These are phyloP conservation scores for Odontomyia ornata DNA, from an alignment of 2,888 invertebrate genomes.

Conservation along the genomic window DNA sequence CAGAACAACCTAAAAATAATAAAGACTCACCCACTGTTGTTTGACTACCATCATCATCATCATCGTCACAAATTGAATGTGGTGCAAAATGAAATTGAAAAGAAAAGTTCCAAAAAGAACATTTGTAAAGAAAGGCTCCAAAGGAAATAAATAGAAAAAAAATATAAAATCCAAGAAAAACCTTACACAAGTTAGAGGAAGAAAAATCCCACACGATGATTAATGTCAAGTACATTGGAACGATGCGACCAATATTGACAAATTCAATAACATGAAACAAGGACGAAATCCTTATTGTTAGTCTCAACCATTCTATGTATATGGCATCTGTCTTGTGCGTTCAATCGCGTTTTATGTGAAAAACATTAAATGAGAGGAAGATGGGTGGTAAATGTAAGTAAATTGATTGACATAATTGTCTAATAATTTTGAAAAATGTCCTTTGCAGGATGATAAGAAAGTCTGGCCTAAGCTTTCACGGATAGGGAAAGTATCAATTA, in stretches of 20 bases:
- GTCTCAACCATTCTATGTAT: neutral
- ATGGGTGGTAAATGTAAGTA: too few relatives aligned
- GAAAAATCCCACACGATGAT: constrained; percentile 7
- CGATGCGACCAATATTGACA: neutral
- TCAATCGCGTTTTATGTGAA: neutral
- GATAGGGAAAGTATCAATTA: neutral
- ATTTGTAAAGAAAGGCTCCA: neutral
- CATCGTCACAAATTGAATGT: neutral
- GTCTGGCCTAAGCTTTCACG: neutral
- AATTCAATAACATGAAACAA: constrained; percentile 1
- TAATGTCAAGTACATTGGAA: constrained; percentile 16
- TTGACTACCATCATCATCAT: too few relatives aligned
- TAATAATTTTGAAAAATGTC: constrained; percentile 3
- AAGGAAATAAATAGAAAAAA: neutral
- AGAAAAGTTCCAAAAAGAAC: neutral
- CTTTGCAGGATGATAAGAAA: neutral
- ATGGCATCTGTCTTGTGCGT: neutral
- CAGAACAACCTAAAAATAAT: too few relatives aligned
- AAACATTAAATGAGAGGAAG: too few relatives aligned
- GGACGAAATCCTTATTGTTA: neutral
- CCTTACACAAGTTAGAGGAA: neutral
- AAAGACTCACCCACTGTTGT: too few relatives aligned
- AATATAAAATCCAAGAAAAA: neutral
- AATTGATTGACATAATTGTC: constrained; percentile 30
- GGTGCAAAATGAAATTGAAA: neutral